Conservation (phyloP, 2,888 invertebrate genomes). For the Cryptocephalus primarius region DNA sequence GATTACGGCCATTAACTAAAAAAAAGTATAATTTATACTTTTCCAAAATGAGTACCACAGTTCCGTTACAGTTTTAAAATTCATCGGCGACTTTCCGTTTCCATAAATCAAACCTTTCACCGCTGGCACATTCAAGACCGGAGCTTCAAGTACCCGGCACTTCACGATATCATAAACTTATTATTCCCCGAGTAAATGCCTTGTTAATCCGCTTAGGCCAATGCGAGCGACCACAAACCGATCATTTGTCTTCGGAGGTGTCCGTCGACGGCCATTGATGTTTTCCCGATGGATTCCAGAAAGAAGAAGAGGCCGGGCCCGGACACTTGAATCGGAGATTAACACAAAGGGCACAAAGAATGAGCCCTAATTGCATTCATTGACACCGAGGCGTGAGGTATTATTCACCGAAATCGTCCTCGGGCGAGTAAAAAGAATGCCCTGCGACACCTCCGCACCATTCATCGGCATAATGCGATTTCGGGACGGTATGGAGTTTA, state of each 20-base stretch:
- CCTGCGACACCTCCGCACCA: conserved; percentile 30
- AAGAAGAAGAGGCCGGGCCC: conserved; percentile 1
- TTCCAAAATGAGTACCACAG: no score
- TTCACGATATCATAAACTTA: conserved; percentile 9
- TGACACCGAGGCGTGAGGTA: conserved; percentile 35
- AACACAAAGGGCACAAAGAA: conserved; percentile 21
- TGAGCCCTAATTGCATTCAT: conserved; percentile 37
- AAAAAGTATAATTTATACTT: no score
- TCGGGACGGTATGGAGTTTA: conserved; percentile 8
- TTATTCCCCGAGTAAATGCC: conserved; percentile 3
- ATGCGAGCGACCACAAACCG: not conserved
- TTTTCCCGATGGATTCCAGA: conserved; percentile 3
- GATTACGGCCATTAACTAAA: no score
- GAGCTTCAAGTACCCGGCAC: conserved; percentile 2
- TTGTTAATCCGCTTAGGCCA: conserved; percentile 8
- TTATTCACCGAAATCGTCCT: conserved; percentile 18
- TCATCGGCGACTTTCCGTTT: no score
- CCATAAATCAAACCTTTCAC: no score
- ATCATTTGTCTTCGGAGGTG: conserved; percentile 5
- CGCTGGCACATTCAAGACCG: no score
- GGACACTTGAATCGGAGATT: conserved; percentile 4
- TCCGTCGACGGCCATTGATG: conserved; percentile 2
- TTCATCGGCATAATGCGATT: conserved; percentile 26
- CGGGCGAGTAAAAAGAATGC: conserved; percentile 23
- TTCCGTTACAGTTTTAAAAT: no score